phyloP scores from a whole-genome alignment of 2,113 vertebrate genomes.

The Phalacrocorax brasilianus region DNA sequence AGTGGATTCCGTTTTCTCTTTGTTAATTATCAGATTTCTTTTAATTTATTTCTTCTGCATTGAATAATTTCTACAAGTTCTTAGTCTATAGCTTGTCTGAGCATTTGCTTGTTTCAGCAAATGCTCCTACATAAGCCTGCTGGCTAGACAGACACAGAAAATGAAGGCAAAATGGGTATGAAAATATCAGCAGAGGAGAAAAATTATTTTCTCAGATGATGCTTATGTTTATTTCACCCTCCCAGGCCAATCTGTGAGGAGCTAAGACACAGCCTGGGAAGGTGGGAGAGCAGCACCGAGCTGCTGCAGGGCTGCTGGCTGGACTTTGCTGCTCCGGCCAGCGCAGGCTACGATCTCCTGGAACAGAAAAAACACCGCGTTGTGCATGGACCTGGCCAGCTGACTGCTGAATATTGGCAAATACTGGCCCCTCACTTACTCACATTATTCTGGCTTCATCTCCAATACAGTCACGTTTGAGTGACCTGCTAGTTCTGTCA shows the following conservation, averaged over 20 bases:
- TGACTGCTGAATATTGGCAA: neutral
- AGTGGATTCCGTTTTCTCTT: neutral
- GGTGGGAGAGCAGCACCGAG: accelerated
- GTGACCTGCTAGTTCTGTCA: neutral
- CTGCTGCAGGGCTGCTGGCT: neutral
- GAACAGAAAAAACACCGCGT: neutral
- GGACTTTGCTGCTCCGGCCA: neutral
- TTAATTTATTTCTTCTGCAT: conserved; percentile 10
- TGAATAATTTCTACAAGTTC: neutral
- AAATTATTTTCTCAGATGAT: neutral
- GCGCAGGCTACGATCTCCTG: neutral
- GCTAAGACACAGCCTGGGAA: neutral
- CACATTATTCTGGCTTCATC: neutral
- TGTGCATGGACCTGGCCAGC: neutral
- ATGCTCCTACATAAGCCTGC: neutral
- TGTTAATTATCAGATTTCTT: neutral
- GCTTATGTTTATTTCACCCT: neutral
- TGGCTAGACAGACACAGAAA: neutral
- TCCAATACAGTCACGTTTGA: accelerated
- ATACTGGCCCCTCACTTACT: neutral
- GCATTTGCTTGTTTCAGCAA: neutral
- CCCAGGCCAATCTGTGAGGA: neutral
- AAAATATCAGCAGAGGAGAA: neutral
- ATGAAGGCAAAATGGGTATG: neutral
- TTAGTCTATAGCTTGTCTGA: neutral